Base-by-base conservation (phyloP, 2,888 invertebrate genomes). In the Prionchulus punctatus region DNA sequence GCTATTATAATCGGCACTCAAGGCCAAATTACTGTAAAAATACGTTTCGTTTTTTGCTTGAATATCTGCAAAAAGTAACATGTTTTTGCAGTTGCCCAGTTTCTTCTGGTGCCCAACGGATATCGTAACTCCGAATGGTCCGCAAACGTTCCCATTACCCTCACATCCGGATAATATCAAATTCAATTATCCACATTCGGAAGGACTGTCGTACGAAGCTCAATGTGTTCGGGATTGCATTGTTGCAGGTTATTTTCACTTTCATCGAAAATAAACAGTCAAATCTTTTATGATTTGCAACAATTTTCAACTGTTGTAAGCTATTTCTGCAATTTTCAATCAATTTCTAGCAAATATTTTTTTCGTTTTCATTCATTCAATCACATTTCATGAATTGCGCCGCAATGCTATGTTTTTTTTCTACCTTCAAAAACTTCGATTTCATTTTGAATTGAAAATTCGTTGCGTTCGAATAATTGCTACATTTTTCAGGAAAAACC, bases 1-100 rank as follows among this genome's bases (percentile, higher is more conserved):
- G 84, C 81, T 0, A 71, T 78, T 54, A 76, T 84, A 47, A 72
- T 80, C 56, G 85, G 85, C 27, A 82, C 82, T 12, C 80, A 82
- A 64, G 85, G 84, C 51, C 77, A 72, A 12, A 76, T 84, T 59
- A 77, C 74, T 68, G 78, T 84, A 64, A 73, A 42, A 23, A 15
- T 47, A 23, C 23, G 36, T 18, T 12, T 7, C 47, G 7, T 25
- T 15, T 50, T 25, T 28, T 21, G 26, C 18, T 21, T 12, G 12
- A 50, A 50, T 50, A 3, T 50, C 12, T 18, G 12, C 28, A 3
- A 21, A 15, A 12, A 27, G 7, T 12, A 12, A 36, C 36, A 7
- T 12, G 18, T 50, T 18, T 27, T 50, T 21, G 4, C 15, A 50
- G 26, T 18, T 50, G 7, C 50, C 28, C 4, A 12, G 27, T 28